These are phyloP conservation scores for Cydia splendana DNA, from an alignment of 1,140 invertebrate species.

Conservation along the genomic window DNA sequence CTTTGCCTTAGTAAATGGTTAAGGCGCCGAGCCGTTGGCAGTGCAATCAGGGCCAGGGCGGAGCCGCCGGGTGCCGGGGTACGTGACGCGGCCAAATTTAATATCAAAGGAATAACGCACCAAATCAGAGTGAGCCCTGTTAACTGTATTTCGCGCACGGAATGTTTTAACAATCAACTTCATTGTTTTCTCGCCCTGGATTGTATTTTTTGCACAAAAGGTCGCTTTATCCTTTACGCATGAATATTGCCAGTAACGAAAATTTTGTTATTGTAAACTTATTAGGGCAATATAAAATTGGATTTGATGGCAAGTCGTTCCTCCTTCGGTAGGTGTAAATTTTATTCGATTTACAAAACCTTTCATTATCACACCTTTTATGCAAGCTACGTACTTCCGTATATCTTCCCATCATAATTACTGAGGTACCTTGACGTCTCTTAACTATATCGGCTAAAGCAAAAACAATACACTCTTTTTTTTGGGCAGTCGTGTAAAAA, in stretches of 20 bases:
- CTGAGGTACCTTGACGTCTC: too few relatives aligned
- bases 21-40: constrained; percentile 38
- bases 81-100: constrained; percentile 56
- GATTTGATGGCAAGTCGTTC: not conserved
- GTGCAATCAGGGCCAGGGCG: constrained; percentile 14
- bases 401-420: too few relatives aligned
- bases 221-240: not conserved
- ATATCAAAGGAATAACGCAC: constrained; percentile 50
- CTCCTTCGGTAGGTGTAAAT: not conserved
- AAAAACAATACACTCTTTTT: too few relatives aligned
- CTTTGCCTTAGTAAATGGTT: not conserved
- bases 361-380: not conserved
- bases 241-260: not conserved
- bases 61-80: constrained; percentile 38
- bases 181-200: constrained; percentile 38
- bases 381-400: not conserved
- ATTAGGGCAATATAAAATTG: not conserved
- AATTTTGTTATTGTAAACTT: constrained; percentile 19
- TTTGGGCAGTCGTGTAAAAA: too few relatives aligned
- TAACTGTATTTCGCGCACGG: constrained; percentile 33
- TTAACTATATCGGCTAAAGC: too few relatives aligned
- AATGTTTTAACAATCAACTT: constrained; percentile 35
- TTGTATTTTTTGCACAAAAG: constrained; percentile 27
- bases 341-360: not conserved
- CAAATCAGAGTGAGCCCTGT: constrained; percentile 25